These are phyloP conservation scores for Cheirogaleus medius DNA, from an alignment of 2,113 vertebrate genomes.

Conservation along the genomic window DNA sequence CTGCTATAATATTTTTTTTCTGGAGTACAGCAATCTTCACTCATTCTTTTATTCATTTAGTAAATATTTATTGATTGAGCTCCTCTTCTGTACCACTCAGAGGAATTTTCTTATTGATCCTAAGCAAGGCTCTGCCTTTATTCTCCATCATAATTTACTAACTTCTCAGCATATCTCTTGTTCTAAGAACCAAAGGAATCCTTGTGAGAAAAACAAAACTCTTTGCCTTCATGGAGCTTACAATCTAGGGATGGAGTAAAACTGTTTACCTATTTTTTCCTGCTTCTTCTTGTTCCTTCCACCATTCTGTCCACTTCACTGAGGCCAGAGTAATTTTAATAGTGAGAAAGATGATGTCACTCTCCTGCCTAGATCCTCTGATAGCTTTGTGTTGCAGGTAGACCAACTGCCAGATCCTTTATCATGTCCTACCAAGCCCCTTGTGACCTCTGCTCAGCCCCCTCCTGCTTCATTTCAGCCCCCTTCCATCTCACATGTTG, in stretches of 20 bases:
- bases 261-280: too few species aligned
- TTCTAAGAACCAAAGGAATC: not conserved
- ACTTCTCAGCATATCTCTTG: not conserved
- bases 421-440: rapidly evolving
- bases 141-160: not conserved
- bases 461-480: not conserved
- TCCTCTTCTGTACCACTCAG: not conserved
- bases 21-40: not conserved
- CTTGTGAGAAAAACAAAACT: not conserved
- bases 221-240: not conserved
- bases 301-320: not conserved
- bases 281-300: not conserved
- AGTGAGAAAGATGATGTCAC: not conserved
- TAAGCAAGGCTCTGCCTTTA: not conserved
- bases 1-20: not conserved
- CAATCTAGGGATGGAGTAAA: not conserved
- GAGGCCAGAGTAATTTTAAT: not conserved
- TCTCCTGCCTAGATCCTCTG: not conserved
- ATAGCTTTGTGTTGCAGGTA: not conserved
- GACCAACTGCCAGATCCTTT: not conserved
- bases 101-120: not conserved
- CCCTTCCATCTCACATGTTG: not conserved
- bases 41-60: not conserved
- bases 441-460: not conserved
- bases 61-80: not conserved